A percentile compares a stretch with the other conserved stretches of the same genome.
Conservation (phyloP, 2,113 vertebrate species). For the Eolophus roseicapilla region DNA sequence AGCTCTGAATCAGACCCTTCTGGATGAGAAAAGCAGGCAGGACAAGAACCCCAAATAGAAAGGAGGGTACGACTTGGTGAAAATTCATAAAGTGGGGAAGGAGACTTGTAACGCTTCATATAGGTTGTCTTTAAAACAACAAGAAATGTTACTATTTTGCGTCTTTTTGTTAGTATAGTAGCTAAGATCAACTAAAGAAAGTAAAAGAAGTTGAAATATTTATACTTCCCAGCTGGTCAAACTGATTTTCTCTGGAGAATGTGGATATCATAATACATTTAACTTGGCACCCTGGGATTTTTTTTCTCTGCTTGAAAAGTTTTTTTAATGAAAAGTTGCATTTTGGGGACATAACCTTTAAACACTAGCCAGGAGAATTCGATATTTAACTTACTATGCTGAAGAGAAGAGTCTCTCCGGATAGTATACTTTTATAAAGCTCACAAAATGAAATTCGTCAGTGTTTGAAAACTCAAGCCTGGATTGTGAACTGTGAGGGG, state of each 20-base stretch:
- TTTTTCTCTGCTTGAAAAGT: not conserved
- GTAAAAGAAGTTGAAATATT: not conserved
- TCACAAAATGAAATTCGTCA: not conserved
- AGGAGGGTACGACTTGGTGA: not conserved
- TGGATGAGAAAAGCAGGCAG: not conserved
- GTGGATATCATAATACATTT: slow-evolving; percentile 47
- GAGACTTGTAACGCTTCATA: not conserved
- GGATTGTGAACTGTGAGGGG: not conserved
- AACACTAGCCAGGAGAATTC: slow-evolving; percentile 2
- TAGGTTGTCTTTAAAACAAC: not conserved
- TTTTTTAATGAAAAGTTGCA: slow-evolving; percentile 39
- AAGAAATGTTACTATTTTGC: not conserved
- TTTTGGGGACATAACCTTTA: not conserved
- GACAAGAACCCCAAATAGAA: not conserved
- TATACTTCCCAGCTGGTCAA: not conserved
- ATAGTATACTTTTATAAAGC: not conserved
- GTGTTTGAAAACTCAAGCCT: not conserved
- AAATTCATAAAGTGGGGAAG: not conserved
- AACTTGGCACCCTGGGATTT: not conserved
- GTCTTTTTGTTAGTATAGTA: not conserved
- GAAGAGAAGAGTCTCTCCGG: not conserved
- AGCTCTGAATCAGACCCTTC: not conserved
- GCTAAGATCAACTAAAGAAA: not conserved
- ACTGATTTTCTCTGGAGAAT: not conserved
- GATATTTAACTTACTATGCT: not conserved